Percentiles rank a stretch among this genome's conserved stretches.
Conservation (phyloP, 2,113 vertebrate genomes). For the Fulmarus glacialis region DNA sequence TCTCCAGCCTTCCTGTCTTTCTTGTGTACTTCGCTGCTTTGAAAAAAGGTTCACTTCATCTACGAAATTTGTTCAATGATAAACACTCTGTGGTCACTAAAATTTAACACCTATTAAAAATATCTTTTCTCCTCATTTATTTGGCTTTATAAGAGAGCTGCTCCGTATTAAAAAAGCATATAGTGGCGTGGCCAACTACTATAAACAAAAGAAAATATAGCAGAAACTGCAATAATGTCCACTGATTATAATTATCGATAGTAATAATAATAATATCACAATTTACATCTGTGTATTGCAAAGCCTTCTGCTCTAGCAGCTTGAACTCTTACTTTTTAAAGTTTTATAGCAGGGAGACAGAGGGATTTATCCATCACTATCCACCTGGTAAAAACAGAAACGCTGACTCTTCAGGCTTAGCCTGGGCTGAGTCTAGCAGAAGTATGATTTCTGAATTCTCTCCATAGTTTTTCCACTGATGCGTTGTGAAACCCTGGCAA, state of each 20-base stretch:
- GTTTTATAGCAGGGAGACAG: neutral
- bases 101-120: neutral
- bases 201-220: neutral
- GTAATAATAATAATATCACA: neutral
- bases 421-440: neutral
- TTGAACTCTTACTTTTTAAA: neutral
- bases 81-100: too few species aligned
- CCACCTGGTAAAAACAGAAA: neutral
- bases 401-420: neutral
- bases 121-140: neutral
- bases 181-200: neutral
- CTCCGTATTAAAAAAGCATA: neutral
- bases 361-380: neutral
- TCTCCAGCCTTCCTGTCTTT: neutral
- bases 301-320: neutral
- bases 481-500: neutral
- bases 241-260: neutral
- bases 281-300: neutral
- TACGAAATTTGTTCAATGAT: neutral
- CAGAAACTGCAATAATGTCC: neutral
- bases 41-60: neutral
- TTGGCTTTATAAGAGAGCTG: neutral
- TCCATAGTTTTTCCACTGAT: neutral
- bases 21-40: neutral
- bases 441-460: neutral